Conservation (phyloP, 2,888 invertebrate species). For the Chrysotoxum bicinctum region DNA sequence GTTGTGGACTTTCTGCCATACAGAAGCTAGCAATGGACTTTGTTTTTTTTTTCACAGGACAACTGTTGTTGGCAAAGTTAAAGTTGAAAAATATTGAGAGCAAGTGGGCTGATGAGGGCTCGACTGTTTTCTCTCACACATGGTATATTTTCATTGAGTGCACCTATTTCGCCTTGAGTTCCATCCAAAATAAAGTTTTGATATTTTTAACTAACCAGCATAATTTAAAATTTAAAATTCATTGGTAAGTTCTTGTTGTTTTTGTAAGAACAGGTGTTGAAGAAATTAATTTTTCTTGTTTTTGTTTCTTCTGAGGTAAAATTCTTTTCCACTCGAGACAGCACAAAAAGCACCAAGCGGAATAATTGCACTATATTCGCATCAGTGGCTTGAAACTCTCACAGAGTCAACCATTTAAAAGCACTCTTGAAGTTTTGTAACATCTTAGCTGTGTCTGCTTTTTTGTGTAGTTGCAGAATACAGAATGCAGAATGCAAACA, state of each 20-base stretch:
- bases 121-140: not conserved
- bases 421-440: slow-evolving; percentile 17
- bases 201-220: not conserved
- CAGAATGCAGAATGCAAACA: not conserved
- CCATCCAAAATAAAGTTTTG: not conserved
- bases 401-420: slow-evolving; percentile 7
- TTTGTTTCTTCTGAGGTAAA: not conserved
- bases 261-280: not conserved
- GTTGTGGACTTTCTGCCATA: not conserved
- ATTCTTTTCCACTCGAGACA: slow-evolving; percentile 20
- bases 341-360: slow-evolving; percentile 7
- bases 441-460: slow-evolving; percentile 12
- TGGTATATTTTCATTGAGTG: not conserved
- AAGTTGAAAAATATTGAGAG: not conserved
- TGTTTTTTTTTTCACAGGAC: not conserved
- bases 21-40: not conserved
- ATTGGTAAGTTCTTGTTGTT: not conserved
- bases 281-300: not conserved
- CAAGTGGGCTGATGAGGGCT: not conserved
- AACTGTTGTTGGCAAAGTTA: slow-evolving; percentile 7
- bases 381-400: slow-evolving; percentile 13
- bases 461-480: not conserved
- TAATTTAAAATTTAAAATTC: not conserved
- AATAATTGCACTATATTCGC: slow-evolving; percentile 29
- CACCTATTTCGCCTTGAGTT: not conserved